Conservation (phyloP, 2,797 vertebrate species). For the Glossophaga mutica region DNA sequence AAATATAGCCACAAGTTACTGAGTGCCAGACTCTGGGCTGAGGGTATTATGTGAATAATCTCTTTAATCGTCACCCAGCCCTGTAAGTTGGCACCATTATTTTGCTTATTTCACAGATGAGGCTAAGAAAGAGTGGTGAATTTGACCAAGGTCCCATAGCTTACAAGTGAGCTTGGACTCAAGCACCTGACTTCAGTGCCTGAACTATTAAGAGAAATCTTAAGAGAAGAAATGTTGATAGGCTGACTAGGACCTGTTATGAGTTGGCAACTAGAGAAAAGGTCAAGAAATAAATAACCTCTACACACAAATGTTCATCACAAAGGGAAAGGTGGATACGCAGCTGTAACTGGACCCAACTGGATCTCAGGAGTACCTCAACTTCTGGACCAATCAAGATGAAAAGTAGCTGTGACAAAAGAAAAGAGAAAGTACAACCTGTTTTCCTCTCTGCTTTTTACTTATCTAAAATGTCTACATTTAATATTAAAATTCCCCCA, state of each 20-base stretch:
- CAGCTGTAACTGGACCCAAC: neutral
- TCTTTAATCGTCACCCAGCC: constrained; percentile 44
- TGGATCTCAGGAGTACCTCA: neutral
- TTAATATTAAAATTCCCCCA: neutral
- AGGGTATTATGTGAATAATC: constrained; percentile 58
- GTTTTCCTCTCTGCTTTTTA: neutral
- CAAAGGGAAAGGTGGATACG: neutral
- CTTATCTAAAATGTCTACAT: neutral
- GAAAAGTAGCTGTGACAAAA: neutral
- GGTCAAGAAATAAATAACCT: neutral
- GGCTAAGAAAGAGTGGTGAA: neutral
- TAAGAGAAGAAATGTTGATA: neutral
- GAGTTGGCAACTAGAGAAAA: neutral
- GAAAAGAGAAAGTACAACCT: neutral
- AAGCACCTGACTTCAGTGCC: neutral
- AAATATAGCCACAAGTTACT: constrained; percentile 24
- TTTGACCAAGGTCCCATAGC: neutral
- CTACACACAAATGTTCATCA: neutral
- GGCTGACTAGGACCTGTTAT: neutral
- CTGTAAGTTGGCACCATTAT: constrained; percentile 32
- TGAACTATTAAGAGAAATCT: neutral
- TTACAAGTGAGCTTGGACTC: neutral
- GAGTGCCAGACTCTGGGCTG: constrained; percentile 37
- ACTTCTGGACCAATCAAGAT: neutral
- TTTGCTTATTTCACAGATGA: constrained; percentile 32